phyloP scores from a whole-genome alignment of 2,797 vertebrate genomes.

The Prunella strophiata region DNA sequence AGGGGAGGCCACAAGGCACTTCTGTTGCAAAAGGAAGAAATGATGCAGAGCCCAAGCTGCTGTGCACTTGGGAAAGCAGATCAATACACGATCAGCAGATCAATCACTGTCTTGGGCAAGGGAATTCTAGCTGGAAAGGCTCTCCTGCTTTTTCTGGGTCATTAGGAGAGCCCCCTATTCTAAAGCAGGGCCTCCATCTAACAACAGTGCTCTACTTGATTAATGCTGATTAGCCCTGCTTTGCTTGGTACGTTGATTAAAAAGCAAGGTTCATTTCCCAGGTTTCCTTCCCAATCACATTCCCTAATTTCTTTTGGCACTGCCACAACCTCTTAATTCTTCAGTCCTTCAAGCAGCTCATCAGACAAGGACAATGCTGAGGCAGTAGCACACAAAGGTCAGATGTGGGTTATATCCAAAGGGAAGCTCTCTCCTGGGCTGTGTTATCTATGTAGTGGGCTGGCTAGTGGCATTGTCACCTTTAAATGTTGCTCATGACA shows the following conservation, averaged over 20 bases:
- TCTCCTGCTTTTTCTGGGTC: conserved; percentile 41
- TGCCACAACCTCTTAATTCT: conserved; percentile 49
- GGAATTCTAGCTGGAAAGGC: conserved; percentile 28
- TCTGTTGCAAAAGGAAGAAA: background rate
- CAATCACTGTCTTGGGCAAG: background rate
- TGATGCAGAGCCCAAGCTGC: background rate
- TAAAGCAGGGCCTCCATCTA: conserved; percentile 55
- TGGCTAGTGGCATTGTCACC: background rate
- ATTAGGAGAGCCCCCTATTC: conserved; percentile 39
- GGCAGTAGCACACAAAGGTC: conserved; percentile 36
- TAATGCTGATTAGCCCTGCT: conserved; percentile 72
- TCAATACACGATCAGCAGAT: conserved; percentile 11
- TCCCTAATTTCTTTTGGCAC: conserved; percentile 61
- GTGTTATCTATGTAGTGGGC: background rate
- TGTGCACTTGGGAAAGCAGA: conserved; percentile 19
- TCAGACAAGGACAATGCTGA: conserved; percentile 55
- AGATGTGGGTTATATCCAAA: background rate
- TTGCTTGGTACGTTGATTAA: conserved; percentile 64
- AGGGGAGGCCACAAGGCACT: conserved; percentile 1
- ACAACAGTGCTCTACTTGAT: conserved; percentile 67
- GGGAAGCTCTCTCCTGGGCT: background rate
- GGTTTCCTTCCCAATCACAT: conserved; percentile 70
- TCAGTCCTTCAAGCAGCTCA: conserved; percentile 34
- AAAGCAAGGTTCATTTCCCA: conserved; percentile 64
- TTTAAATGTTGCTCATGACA: background rate